Conservation (phyloP, 2,113 vertebrate genomes). For the Okapia johnstoni region DNA sequence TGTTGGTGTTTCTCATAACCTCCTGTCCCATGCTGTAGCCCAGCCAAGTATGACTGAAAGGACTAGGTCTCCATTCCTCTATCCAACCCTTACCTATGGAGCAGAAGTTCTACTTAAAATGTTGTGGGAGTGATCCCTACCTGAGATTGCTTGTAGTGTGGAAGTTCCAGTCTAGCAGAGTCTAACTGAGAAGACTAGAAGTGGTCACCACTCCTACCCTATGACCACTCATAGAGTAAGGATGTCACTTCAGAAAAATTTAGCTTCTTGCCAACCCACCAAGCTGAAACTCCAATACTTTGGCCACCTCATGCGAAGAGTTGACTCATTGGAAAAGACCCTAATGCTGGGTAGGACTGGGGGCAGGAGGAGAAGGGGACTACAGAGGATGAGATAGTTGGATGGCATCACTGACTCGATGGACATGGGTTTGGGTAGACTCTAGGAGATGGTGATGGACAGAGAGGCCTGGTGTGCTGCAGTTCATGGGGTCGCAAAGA, state of each 20-base stretch:
- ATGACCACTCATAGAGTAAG: neutral
- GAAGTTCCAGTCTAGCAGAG: neutral
- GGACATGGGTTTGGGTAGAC: too few relatives aligned
- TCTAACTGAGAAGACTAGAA: neutral
- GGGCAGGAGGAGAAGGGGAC: too few relatives aligned
- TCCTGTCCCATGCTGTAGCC: neutral
- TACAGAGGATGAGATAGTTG: too few relatives aligned
- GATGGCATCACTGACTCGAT: too few relatives aligned
- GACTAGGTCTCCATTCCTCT: neutral
- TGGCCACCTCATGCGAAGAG: too few relatives aligned
- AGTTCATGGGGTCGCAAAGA: too few relatives aligned
- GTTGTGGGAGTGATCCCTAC: too few relatives aligned
- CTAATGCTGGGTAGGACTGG: too few relatives aligned
- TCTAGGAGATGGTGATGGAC: too few relatives aligned
- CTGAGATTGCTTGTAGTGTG: neutral
- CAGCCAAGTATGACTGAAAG: neutral
- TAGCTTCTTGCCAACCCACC: neutral
- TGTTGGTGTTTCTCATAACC: neutral
- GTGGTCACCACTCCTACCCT: neutral
- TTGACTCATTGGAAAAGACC: too few relatives aligned
- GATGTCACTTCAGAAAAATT: neutral
- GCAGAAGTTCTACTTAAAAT: neutral
- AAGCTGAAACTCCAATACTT: neutral
- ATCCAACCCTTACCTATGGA: neutral
- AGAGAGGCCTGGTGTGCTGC: too few relatives aligned